Evolutionary conservation across 64 coral and sea anemone species (phyloP), one percentile per base, ranked within the genome.

Genomic region (Hydrozoanthus tunicans): DNA sequence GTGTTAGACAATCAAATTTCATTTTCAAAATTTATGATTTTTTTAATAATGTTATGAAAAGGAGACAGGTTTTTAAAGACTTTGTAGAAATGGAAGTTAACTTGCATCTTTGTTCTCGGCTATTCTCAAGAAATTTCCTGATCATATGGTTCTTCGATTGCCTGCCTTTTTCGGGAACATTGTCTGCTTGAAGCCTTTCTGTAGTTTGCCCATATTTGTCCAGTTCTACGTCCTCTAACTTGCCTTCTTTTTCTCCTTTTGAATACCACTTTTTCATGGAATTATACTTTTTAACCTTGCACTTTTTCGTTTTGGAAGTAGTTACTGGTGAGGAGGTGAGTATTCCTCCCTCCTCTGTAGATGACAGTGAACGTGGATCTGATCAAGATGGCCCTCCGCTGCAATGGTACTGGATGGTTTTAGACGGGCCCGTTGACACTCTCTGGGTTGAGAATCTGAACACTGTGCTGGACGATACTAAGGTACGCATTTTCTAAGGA

Each of bases 371-470:
- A 56, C 83, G 54, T 86, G 56, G 52, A 59, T 13, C 24, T 17
- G 69, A 12, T 5, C 55, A 88, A 70, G 67, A 88, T 62, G 70
- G 90, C 14, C 10, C 56, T 59, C 57, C 79, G 15, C 76, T 69
- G 64, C 65, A 86, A 52, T 98, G 96, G 96, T 72, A 91, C 63
- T 98, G 96, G 96, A 93, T 98, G 77, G 93, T 98, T 1, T 91
- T 98, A 91, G 96, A 98, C 58, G 96, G 96, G 60, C 96, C 96
- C 58, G 96, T 98, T 20, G 96, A 98, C 55, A 98, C 93, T 4
- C 86, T 95, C 1, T 98, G 96, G 96, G 92, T 93, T 56, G 96
- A 98, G 54, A 98, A 95, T 67, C 91, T 98, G 5, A 98, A 98
- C 69, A 93, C 96, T 56, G 96, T 98, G 11, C 77, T 98, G 15